Evolutionary conservation across 2,797 vertebrate genomes (phyloP), one percentile per base, ranked within the genome.

Genomic region (Argyrosomus regius): DNA sequence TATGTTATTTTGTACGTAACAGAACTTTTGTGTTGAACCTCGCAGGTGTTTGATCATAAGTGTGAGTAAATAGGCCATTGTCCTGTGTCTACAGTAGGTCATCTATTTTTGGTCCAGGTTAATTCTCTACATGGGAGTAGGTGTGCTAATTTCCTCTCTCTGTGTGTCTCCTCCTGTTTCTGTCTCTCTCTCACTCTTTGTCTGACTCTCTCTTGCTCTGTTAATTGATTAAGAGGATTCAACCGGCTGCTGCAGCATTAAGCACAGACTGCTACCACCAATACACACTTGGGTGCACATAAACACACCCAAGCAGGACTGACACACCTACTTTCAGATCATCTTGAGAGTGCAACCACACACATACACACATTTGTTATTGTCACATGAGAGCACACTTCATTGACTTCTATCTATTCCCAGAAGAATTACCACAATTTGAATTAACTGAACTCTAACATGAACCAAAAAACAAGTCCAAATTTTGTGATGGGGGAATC

Each of bases 221-320:
- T 60, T 93, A 90, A 91, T 88, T 88, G 77, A 87, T 89, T 91
- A 93, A 93, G 89, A 91, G 88, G 91, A 94, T 93, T 92, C 76
- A 72, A 84, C 63, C 41, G 72, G 80, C 77, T 66, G 70, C 80
- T 88, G 80, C 88, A 80, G 85, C 5, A 6, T 89, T 87, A 83
- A 90, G 86, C 70, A 64, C 67, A 66, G 57, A 75, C 74, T 71
- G 49, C 73, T 45, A 77, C 77, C 80, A 86, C 63, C 87, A 68
- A 59, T 28, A 58, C 62, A 76, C 62, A 78, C 70, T 26, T 31
- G 18, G 39, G 24, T 35, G 18, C 24, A 72, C 39, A 39, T 57
- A 80, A 74, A 85, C 80, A 78, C 43, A 78, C 41, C 26, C 18
- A 65, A 54, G 22, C 22, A 0, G 72, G 35, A 13, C 28, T 54